phyloP scores from a whole-genome alignment of 1,140 invertebrate species.

The Maconellicoccus hirsutus region DNA sequence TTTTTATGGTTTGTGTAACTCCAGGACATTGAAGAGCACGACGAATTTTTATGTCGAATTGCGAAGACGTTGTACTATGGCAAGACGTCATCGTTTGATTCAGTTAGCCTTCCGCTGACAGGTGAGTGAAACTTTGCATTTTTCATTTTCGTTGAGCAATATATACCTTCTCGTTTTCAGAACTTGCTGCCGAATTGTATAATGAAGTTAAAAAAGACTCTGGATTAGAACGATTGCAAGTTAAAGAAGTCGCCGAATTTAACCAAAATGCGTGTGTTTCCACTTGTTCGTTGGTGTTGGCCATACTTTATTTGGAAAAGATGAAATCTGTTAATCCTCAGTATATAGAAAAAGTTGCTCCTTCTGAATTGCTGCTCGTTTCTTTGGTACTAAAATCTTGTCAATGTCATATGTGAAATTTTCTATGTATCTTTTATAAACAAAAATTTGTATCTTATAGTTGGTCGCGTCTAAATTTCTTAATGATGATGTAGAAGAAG shows the following conservation, averaged over 20 bases:
- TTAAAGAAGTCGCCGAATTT: slow-evolving; percentile 8
- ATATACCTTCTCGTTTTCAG: slow-evolving; percentile 11
- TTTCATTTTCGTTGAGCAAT: background rate
- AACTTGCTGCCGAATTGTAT: background rate
- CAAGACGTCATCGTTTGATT: background rate
- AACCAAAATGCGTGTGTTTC: slow-evolving; percentile 53
- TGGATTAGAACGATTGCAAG: background rate
- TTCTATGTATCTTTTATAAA: background rate
- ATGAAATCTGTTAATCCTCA: slow-evolving; percentile 66
- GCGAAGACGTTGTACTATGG: slow-evolving; percentile 11
- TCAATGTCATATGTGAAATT: background rate
- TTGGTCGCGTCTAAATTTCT: slow-evolving; percentile 92
- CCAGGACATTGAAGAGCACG: background rate
- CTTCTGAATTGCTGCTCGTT: slow-evolving; percentile 81
- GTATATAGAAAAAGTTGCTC: slow-evolving; percentile 65
- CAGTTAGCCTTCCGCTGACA: background rate
- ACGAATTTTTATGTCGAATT: background rate
- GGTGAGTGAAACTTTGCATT: background rate
- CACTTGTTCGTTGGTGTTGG: slow-evolving; percentile 68
- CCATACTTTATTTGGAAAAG: slow-evolving; percentile 76
- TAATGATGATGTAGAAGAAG: slow-evolving; percentile 80
- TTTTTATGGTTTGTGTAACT: no score
- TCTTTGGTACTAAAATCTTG: slow-evolving; percentile 57
- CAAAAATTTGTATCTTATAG: no score
- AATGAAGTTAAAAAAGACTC: slow-evolving; percentile 10